Conservation (phyloP, 2,797 vertebrate species). For the Tachyglossus aculeatus region DNA sequence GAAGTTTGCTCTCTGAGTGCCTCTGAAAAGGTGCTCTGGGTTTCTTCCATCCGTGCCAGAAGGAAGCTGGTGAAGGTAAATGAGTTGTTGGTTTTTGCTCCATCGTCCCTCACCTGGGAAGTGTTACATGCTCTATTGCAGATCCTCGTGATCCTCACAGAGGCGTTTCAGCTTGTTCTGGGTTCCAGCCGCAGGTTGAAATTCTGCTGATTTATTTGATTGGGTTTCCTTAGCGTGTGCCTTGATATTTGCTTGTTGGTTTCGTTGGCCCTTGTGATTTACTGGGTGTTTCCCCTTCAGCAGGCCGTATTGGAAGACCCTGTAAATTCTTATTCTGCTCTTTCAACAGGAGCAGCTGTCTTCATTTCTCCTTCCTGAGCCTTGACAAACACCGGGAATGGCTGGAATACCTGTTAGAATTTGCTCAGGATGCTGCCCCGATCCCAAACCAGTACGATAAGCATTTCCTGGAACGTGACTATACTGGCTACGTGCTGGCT, state of each 20-base stretch:
- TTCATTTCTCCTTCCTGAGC: conserved; percentile 98
- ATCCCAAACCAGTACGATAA: conserved; percentile 87
- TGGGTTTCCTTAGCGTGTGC: no score
- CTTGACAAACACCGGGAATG: conserved; percentile 93
- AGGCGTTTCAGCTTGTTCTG: background rate
- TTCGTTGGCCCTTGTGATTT: no score
- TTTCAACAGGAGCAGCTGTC: conserved; percentile 83
- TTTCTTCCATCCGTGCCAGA: background rate
- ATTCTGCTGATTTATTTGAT: no score
- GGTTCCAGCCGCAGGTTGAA: background rate
- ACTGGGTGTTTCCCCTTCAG: no score
- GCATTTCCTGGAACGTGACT: conserved; percentile 83
- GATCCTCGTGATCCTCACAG: background rate
- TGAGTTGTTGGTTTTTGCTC: background rate
- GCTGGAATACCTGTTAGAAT: conserved; percentile 90
- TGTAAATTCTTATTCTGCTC: conserved; percentile 3
- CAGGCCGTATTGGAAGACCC: rapidly evolving
- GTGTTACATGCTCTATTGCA: rapidly evolving
- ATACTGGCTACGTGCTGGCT: conserved; percentile 92
- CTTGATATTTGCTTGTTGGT: no score
- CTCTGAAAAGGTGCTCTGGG: background rate
- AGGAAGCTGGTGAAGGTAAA: background rate
- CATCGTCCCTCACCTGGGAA: rapidly evolving
- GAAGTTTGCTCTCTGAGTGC: background rate
- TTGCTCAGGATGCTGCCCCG: conserved; percentile 85